Evolutionary conservation across 2,113 vertebrate species (phyloP), one percentile per base, ranked within the genome.

Genomic region (Heliornis fulica): DNA sequence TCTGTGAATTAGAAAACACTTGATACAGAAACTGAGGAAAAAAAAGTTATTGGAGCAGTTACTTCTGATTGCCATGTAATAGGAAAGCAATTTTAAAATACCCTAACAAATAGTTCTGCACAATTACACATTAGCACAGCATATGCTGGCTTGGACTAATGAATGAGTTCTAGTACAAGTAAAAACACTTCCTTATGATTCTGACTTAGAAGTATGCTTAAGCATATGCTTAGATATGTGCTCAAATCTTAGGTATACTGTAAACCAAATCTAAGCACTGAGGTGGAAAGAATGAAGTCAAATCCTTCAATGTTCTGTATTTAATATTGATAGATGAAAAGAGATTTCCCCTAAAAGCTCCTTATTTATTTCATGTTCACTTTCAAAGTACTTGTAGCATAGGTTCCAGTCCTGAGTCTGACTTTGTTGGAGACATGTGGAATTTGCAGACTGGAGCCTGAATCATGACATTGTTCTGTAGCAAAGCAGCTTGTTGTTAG

Each of bases 401-500:
- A 64, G 14, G 9, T 70, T 81, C 23, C 28, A 51, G 36, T 29
- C 41, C 41, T 34, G 41, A 69, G 75, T 11, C 25, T 56, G 21
- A 13, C 25, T 78, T 83, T 70, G 20, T 23, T 31, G 59, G 28
- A 70, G 18, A 36, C 9, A 5, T 4, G 9, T 45, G 16, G 48
- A 56, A 11, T 74, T 86, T 76, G 50, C 41, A 80, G 60, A n/a
- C 45, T 92, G 2, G 11, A 15, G 54, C 16, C 65, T 64, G 57
- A 90, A 26, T n/a, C 59, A 54, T 65, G 83, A 75, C 43, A 21
- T 40, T 84, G 34, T 89, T 79, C 31, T 28, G 70, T 61, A 71
- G 80, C 46, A 87, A 89, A 95, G 66, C 69, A 85, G 45, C n/a
- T 96, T 61, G 51, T 87, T 91, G 81, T 88, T 64, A 36, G 28